Evolutionary conservation across 53 echinoderm and acorn worm genomes (phyloP), one percentile per base, ranked within the genome.

Genomic region (Luidia sarsii): DNA sequence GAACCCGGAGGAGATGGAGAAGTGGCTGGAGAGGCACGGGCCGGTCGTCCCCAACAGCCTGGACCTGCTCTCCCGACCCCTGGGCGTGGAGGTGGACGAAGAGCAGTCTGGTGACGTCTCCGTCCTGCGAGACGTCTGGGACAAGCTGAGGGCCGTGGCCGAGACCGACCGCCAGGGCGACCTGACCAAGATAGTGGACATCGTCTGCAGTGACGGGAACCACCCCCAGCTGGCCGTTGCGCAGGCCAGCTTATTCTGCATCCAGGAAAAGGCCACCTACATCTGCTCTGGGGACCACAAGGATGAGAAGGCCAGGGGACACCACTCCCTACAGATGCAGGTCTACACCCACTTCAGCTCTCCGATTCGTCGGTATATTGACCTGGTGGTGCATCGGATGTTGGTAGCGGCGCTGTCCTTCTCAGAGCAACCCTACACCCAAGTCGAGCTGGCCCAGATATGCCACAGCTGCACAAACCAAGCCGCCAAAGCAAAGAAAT

Each of bases 321-420:
- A 95, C 64, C 87, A 71, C 51, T 85, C 91, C 10, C 36, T 88
- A 35, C 37, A 64, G n/a, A 54, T 74, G 68, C 30, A 41, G 9
- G 64, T 69, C 48, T 82, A 89, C 35, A 67, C 85, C 0, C 90
- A 88, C 49, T 96, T 85, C 60, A 90, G 90, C 24, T 88, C 96
- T 24, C 96, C 96, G 11, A 86, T 93, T 39, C 84, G 93, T 31
- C 88, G 90, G 2, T 96, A 71, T 63, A 79, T 90, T 21, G 96
- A 96, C 64, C 83, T 96, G 8, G 84, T 96, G 2, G 91, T 90
- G 21, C 96, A 93, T 39, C 85, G 96, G 24, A 83, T 96, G 83
- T 59, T 96, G 22, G 70, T 72, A 0, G 71, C 88, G 7, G 56
- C 59, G 4, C 24, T 93, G 7, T 39, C 10, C 0, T 0, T 19